These are phyloP conservation scores for Pemphigus obesinymphae DNA, from an alignment of 1,140 invertebrate species.

Conservation along the genomic window DNA sequence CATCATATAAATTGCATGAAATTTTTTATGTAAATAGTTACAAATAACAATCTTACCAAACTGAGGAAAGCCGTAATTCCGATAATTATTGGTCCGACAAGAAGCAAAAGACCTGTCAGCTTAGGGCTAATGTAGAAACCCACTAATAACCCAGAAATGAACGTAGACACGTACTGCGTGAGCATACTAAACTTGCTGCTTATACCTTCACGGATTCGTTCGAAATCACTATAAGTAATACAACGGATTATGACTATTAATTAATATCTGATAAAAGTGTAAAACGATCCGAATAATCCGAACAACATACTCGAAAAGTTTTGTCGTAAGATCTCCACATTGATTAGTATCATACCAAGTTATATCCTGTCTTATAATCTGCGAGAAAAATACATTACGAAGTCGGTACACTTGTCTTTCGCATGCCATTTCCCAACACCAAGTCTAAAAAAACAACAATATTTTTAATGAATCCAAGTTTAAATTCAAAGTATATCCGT, in stretches of 20 bases:
- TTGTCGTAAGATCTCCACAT: conserved; percentile 74
- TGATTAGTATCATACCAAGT: conserved; percentile 78
- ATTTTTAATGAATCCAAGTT: too few relatives aligned
- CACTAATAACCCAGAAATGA: conserved; percentile 64
- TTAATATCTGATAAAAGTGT: too few relatives aligned
- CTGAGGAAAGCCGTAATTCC: conserved; percentile 59
- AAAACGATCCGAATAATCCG: too few relatives aligned
- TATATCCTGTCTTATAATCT: conserved; percentile 65
- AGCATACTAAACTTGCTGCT: conserved; percentile 82
- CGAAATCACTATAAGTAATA: conserved; percentile 68
- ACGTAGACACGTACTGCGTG: conserved; percentile 65
- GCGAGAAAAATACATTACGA: conserved; percentile 51
- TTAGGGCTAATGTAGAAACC: conserved; percentile 77
- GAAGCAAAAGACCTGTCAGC: conserved; percentile 72
- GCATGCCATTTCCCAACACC: conserved; percentile 51
- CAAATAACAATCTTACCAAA: conserved; percentile 48
- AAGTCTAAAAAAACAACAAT: conserved; percentile 45
- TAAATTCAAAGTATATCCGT: background rate
- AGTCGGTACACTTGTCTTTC: conserved; percentile 51
- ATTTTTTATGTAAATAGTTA: too few relatives aligned
- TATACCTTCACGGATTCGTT: conserved; percentile 82
- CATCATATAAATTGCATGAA: too few relatives aligned
- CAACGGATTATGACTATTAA: background rate
- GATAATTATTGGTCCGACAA: conserved; percentile 67
- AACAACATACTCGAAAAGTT: conserved; percentile 70